Evolutionary conservation across 2,113 vertebrate genomes (phyloP).

Genomic region (Sarotherodon lohbergeri): DNA sequence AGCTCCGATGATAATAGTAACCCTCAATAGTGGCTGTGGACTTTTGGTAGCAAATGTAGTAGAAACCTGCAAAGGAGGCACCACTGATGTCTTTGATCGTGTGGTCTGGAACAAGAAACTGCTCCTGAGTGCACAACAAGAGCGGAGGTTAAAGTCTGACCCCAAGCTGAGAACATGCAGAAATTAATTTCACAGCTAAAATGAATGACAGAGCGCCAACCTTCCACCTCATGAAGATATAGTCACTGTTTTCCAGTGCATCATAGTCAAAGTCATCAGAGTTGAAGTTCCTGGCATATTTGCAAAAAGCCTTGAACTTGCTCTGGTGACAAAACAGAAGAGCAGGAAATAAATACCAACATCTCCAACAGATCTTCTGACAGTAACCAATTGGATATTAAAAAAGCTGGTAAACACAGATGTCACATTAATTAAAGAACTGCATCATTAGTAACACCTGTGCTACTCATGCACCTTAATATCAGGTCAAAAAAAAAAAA

Average conservation of each 20-base stretch:
- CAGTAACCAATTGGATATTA: not conserved
- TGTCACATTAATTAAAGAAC: not conserved
- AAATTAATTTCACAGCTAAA: no score
- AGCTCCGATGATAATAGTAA: slow-evolving; percentile 98
- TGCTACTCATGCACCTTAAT: not conserved
- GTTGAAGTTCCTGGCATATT: slow-evolving; percentile 97
- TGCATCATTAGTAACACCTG: not conserved
- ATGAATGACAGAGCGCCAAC: slow-evolving; percentile 59
- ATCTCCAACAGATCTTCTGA: not conserved
- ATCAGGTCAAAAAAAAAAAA: not conserved
- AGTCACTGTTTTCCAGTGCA: slow-evolving; percentile 90
- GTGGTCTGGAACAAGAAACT: slow-evolving; percentile 96
- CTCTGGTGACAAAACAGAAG: slow-evolving; percentile 70
- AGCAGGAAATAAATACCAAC: not conserved
- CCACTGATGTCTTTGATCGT: slow-evolving; percentile 99
- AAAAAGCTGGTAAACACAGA: not conserved
- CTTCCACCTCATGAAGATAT: slow-evolving; percentile 99
- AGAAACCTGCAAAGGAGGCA: slow-evolving; percentile 97
- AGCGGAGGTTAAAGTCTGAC: not conserved
- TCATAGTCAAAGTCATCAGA: slow-evolving; percentile 96
- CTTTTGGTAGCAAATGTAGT: slow-evolving; percentile 99
- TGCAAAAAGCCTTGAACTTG: slow-evolving; percentile 98
- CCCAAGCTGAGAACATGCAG: not conserved
- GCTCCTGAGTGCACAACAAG: slow-evolving; percentile 74
- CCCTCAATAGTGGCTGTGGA: slow-evolving; percentile 96